Percentiles rank a stretch among this genome's conserved stretches.
Evolutionary conservation across 2,113 vertebrate genomes (phyloP).

Genomic region (Spermophilus dauricus): DNA sequence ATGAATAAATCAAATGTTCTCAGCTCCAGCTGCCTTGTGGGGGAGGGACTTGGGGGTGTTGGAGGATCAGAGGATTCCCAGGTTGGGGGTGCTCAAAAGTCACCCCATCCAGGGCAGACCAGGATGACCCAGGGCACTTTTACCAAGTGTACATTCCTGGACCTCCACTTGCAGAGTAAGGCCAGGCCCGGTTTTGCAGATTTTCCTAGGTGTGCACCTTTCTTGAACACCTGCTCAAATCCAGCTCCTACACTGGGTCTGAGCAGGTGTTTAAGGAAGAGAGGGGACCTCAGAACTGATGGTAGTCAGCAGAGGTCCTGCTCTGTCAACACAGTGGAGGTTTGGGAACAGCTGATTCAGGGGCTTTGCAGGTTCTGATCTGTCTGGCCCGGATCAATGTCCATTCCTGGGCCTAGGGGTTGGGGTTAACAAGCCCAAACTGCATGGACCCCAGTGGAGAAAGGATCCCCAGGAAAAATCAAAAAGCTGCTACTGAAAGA

Average conservation of each 20-base stretch:
- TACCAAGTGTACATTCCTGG: fast-evolving
- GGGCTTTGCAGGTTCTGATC: neutral
- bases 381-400: neutral
- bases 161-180: neutral
- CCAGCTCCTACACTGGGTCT: neutral
- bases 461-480: fast-evolving
- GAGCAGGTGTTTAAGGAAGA: too few relatives aligned
- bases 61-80: neutral
- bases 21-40: neutral
- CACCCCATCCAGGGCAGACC: neutral
- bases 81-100: neutral
- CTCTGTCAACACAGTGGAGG: neutral
- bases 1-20: conserved; percentile 64
- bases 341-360: neutral
- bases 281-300: neutral
- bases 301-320: neutral
- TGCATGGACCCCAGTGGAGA: neutral
- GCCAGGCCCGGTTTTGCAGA: neutral
- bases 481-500: fast-evolving
- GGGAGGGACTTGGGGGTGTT: neutral
- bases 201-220: fast-evolving
- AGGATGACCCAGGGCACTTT: neutral
- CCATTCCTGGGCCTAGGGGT: neutral
- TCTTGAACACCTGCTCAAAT: neutral
- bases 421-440: neutral